phyloP scores from a whole-genome alignment of 2,797 vertebrate genomes.

The Hemitrygon akajei region DNA sequence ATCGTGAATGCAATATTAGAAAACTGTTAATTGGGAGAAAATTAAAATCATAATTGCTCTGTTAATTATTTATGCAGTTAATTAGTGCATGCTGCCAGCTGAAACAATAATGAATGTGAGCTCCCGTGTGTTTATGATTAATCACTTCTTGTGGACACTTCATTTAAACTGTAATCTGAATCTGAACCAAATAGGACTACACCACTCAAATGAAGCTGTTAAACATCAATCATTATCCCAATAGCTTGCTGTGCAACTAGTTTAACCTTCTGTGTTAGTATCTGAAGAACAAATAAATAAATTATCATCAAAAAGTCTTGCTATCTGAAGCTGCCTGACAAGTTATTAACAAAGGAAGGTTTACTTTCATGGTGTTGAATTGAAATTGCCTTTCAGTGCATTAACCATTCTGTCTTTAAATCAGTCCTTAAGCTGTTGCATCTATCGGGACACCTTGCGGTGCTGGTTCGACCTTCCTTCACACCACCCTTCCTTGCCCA shows the following conservation, averaged over 20 bases:
- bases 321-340: slow-evolving; percentile 15
- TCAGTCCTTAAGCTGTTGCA: too few relatives aligned
- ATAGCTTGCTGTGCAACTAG: background rate
- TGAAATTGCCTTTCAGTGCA: too few relatives aligned
- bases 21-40: slow-evolving; percentile 18
- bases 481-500: too few relatives aligned
- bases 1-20: background rate
- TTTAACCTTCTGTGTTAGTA: slow-evolving; percentile 26
- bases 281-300: slow-evolving; percentile 27
- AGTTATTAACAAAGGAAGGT: background rate
- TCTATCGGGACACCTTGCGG: too few relatives aligned
- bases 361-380: background rate
- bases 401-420: too few relatives aligned
- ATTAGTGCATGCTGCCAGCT: background rate
- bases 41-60: slow-evolving; percentile 25
- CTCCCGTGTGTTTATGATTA: slow-evolving; percentile 5
- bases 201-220: background rate
- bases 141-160: background rate
- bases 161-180: slow-evolving; percentile 13
- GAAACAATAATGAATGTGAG: slow-evolving; percentile 11
- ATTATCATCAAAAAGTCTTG: background rate
- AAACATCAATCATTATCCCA: background rate
- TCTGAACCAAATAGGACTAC: background rate
- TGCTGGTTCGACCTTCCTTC: too few relatives aligned
- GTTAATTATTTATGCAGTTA: slow-evolving; percentile 24